Evolutionary conservation across 2,888 invertebrate genomes (phyloP).

Genomic region (Dorcus hopei): DNA sequence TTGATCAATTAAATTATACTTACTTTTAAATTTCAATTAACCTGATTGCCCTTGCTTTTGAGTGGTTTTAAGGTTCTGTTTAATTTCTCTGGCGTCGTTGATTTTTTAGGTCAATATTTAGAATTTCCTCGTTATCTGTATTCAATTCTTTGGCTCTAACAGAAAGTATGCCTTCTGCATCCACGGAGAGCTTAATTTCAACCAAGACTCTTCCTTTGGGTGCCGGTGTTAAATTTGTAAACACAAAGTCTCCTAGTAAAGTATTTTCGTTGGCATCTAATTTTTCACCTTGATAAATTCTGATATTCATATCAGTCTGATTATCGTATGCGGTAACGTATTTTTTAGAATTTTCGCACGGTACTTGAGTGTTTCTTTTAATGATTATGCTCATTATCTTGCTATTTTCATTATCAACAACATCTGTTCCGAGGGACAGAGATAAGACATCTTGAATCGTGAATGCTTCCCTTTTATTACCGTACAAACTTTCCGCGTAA

Average conservation of each 20-base stretch:
- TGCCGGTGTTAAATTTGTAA: neutral
- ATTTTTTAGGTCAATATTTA: no score
- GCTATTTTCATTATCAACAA: conserved; percentile 3
- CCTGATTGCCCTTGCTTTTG: no score
- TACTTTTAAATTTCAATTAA: no score
- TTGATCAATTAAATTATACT: no score
- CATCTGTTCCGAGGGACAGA: conserved; percentile 18
- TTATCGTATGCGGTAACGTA: conserved; percentile 19
- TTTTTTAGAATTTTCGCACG: conserved; percentile 3
- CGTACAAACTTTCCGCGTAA: conserved; percentile 24
- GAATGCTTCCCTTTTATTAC: conserved; percentile 13
- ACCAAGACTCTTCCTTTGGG: conserved; percentile 1
- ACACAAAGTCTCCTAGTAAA: conserved; percentile 2
- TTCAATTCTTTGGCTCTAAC: neutral
- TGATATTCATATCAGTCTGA: conserved; percentile 13
- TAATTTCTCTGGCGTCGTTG: no score
- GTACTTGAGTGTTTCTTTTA: conserved; percentile 26
- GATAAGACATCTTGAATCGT: neutral
- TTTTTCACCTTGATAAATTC: conserved; percentile 8
- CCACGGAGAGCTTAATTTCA: conserved; percentile 4
- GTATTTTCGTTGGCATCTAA: neutral
- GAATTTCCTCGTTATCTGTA: neutral
- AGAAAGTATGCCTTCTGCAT: conserved; percentile 3
- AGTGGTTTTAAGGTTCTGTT: no score
- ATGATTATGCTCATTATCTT: conserved; percentile 27